These are phyloP conservation scores for Akabosia matsudoensis DNA, from an alignment of 1,140 invertebrate species.

Conservation along the genomic window DNA sequence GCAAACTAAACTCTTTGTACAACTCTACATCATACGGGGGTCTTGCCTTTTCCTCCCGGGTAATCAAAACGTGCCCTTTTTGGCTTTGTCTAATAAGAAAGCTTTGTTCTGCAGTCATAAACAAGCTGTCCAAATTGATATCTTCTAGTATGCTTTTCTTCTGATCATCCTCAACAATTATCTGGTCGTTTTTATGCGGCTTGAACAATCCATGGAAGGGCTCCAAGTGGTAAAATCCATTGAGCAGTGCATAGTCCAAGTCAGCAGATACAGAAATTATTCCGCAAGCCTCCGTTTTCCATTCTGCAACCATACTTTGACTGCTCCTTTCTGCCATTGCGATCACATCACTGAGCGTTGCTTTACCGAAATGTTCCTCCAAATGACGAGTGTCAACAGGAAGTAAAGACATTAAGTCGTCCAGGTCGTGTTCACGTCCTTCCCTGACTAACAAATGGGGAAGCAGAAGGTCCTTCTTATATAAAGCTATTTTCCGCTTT, in stretches of 20 bases:
- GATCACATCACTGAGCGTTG: slow-evolving; percentile 33
- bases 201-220: slow-evolving; percentile 62
- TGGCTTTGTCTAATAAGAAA: not conserved
- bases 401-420: slow-evolving; percentile 38
- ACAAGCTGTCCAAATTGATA: not conserved
- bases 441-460: slow-evolving; percentile 36
- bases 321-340: slow-evolving; percentile 27
- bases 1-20: not conserved
- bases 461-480: slow-evolving; percentile 35
- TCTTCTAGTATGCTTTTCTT: not conserved
- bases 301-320: slow-evolving; percentile 47
- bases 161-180: not conserved
- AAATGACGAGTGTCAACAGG: slow-evolving; percentile 5
- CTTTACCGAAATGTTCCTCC: slow-evolving; percentile 28
- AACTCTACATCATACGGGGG: not conserved
- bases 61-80: not conserved
- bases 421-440: slow-evolving; percentile 42
- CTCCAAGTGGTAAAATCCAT: slow-evolving; percentile 65
- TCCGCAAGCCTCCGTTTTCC: slow-evolving; percentile 57
- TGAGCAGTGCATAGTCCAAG: slow-evolving; percentile 62
- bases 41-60: not conserved
- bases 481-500: slow-evolving; percentile 31
- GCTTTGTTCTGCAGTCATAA: not conserved
- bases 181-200: slow-evolving; percentile 42
- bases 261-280: slow-evolving; percentile 63